Evolutionary conservation across 2,888 invertebrate species (phyloP).

Genomic region (Apamea sordens): DNA sequence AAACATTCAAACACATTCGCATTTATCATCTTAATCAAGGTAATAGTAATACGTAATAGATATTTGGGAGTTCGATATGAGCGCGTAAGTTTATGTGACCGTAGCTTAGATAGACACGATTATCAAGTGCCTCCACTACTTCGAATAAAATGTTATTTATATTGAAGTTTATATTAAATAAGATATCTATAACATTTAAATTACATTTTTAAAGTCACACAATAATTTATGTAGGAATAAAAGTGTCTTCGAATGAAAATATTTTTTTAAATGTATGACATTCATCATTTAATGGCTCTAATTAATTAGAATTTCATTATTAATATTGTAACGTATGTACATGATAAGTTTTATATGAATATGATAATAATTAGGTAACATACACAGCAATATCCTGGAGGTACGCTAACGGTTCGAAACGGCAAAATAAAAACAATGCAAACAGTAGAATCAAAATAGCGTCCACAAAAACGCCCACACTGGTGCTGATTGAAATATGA

Average conservation of each 20-base stretch:
- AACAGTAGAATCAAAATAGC: slow-evolving; percentile 16
- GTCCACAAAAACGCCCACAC: slow-evolving; percentile 23
- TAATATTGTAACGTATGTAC: slow-evolving; percentile 29
- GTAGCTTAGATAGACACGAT: slow-evolving; percentile 42
- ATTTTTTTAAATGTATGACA: slow-evolving; percentile 39
- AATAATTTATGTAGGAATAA: slow-evolving; percentile 1
- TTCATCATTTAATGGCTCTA: slow-evolving; percentile 27
- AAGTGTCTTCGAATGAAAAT: slow-evolving; percentile 27
- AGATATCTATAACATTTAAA: slow-evolving; percentile 49
- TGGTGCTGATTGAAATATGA: slow-evolving; percentile 41
- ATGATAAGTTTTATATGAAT: slow-evolving; percentile 34
- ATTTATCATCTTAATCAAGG: slow-evolving; percentile 55
- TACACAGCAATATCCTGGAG: slow-evolving; percentile 15
- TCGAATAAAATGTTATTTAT: slow-evolving; percentile 52
- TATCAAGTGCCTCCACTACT: slow-evolving; percentile 60
- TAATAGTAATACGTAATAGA: slow-evolving; percentile 29
- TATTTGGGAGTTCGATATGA: slow-evolving; percentile 29
- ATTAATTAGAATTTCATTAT: slow-evolving; percentile 32
- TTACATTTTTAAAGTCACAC: slow-evolving; percentile 31
- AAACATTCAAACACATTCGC: slow-evolving; percentile 43
- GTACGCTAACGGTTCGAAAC: slow-evolving; percentile 14
- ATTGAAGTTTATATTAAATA: slow-evolving; percentile 62
- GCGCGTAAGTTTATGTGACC: slow-evolving; percentile 38
- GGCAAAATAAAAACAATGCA: slow-evolving; percentile 10
- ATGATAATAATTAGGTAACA: slow-evolving; percentile 29